Evolutionary conservation across 2,797 vertebrate species (phyloP), one percentile per base, ranked within the genome.

Genomic region (Gobio occitaniae): DNA sequence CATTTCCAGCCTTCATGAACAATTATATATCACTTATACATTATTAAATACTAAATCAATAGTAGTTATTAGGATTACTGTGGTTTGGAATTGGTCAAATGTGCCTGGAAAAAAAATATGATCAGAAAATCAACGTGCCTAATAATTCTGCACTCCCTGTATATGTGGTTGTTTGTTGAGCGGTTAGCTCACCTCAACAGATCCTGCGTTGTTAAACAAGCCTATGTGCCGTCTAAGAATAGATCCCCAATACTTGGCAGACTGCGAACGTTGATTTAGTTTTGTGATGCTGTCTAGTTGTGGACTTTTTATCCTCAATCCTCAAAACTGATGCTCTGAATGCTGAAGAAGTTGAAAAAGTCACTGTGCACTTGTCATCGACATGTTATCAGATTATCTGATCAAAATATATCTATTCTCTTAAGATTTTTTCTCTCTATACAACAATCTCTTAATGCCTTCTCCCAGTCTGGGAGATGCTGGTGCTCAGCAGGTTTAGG

Each of bases 81-180:
- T n/a, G n/a, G n/a, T n/a, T n/a, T n/a, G n/a, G n/a, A n/a, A n/a
- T n/a, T n/a, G n/a, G n/a, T n/a, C n/a, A n/a, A n/a, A n/a, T n/a
- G n/a, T n/a, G n/a, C n/a, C n/a, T n/a, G n/a, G n/a, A n/a, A n/a
- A n/a, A n/a, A n/a, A n/a, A n/a, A n/a, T n/a, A n/a, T n/a, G n/a
- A n/a, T n/a, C n/a, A n/a, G n/a, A n/a, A n/a, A n/a, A n/a, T n/a
- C n/a, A n/a, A n/a, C n/a, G n/a, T n/a, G n/a, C n/a, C n/a, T n/a
- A n/a, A n/a, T n/a, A n/a, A n/a, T n/a, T n/a, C n/a, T n/a, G n/a
- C n/a, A n/a, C n/a, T n/a, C n/a, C n/a, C n/a, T n/a, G n/a, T n/a
- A 38, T 50, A 15, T 84, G 25, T 25, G 71, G 78, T 50, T 76
- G 80, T 83, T 52, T 87, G 29, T 61, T 47, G 61, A 78, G 77